These are phyloP conservation scores for Masticophis lateralis DNA, from an alignment of 2,797 vertebrate species.

Conservation along the genomic window DNA sequence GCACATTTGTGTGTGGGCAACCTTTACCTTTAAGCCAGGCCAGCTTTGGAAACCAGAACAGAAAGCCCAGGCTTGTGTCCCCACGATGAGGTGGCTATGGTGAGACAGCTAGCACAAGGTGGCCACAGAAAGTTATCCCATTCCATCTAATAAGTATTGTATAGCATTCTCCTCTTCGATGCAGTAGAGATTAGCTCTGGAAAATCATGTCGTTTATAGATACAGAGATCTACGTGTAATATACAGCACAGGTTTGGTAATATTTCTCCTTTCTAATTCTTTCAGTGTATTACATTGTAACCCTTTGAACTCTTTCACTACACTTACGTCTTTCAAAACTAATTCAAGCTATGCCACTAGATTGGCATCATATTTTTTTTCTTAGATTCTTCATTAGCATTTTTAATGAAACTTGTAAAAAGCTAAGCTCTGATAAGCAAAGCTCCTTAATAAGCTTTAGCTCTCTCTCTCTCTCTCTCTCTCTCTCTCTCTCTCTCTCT, in stretches of 20 bases:
- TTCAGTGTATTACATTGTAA: neutral
- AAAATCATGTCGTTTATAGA: neutral
- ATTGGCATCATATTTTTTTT: neutral
- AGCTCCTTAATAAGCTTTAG: neutral
- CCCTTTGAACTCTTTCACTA: neutral
- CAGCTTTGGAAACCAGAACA: neutral
- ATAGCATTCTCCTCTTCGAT: neutral
- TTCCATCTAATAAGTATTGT: neutral
- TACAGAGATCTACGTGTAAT: neutral
- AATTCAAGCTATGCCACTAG: neutral
- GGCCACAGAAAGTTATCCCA: neutral
- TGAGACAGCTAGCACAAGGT: no score
- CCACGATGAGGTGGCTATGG: neutral
- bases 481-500: no score
- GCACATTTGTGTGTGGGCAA: no score
- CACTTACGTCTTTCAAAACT: neutral
- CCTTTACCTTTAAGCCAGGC: accelerated
- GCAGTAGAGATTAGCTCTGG: neutral
- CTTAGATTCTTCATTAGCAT: neutral
- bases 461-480: neutral
- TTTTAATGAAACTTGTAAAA: neutral
- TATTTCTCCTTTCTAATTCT: neutral
- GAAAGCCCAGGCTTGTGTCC: neutral
- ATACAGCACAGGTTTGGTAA: neutral
- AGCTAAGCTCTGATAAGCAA: neutral